A percentile compares a stretch with the other conserved stretches of the same genome.
Evolutionary conservation across 2,888 invertebrate genomes (phyloP).

Genomic region (Lepas anatifera): DNA sequence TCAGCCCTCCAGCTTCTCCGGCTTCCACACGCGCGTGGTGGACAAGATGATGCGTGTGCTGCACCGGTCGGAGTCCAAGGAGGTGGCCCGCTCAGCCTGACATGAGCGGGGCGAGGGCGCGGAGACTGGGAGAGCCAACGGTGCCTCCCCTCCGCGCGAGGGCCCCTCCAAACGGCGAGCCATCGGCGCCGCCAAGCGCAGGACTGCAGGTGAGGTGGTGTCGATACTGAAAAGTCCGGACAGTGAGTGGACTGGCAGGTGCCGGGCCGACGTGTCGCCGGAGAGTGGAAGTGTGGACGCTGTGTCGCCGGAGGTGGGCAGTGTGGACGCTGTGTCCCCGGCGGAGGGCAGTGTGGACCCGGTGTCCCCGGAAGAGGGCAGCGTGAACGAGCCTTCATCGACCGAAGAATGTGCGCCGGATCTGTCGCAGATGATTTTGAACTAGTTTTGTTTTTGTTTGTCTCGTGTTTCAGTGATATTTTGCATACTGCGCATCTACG

Average conservation of each 20-base stretch:
- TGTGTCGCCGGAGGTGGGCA: background rate
- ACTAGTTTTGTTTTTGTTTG: no score
- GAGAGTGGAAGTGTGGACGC: background rate
- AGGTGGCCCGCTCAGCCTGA: background rate
- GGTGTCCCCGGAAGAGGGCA: background rate
- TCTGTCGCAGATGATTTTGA: background rate
- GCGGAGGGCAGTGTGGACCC: background rate
- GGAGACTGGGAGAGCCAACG: no score
- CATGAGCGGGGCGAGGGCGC: background rate
- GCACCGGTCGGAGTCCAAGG: constrained; percentile 41
- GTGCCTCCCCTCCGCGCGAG: no score
- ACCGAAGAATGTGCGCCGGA: background rate
- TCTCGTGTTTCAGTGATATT: no score
- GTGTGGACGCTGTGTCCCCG: background rate
- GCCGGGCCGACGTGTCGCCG: background rate
- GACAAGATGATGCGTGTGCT: constrained; percentile 63
- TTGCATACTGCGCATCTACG: no score
- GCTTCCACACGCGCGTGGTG: constrained; percentile 66
- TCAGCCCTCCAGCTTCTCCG: constrained; percentile 51
- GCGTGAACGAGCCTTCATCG: background rate
- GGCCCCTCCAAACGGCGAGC: no score
- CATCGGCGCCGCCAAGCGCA: background rate
- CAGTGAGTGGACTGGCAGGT: no score
- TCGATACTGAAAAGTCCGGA: no score
- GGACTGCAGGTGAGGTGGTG: background rate